Evolutionary conservation across 1,140 invertebrate genomes (phyloP), one percentile per base, ranked within the genome.

Genomic region (Tetramorium alpestre): DNA sequence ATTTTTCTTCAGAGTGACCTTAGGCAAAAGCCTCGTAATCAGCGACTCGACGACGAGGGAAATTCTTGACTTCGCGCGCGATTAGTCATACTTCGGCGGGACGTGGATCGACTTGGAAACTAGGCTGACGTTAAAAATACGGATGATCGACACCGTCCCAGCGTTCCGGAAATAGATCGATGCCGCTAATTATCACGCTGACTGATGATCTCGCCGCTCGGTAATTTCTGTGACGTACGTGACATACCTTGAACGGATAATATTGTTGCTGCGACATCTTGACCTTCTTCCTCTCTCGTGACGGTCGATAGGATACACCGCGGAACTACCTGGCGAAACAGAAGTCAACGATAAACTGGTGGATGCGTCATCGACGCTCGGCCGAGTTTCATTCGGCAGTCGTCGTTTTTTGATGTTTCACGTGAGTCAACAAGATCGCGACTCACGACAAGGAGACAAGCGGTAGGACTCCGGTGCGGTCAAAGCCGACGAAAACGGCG

Each of bases 201-300:
- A 78, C 10, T 33, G 56, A 67, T 38, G 51, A 58, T 41, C 11
- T 58, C 49, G 44, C 65, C 47, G 1, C 25, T 51, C 28, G 22
- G 25, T 22, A 33, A 64, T 62, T 62, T 2, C 7, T 25, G 18
- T 56, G 7, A 10, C 54, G 18, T n/a, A 18, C 4, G 86, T 28
- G 28, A 28, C 89, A 91, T 89, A 94, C 94, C 93, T 94, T 94
- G 87, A 93, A 94, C 16, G 94, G 93, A 87, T 93, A 94, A 78
- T 94, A 94, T 64, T 94, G 93, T 87, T 94, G 93, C 67, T 93
- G 93, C 72, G 93, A 92, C 93, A 94, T 94, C 82, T 89, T 92
- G 65, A 25, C 22, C 44, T 62, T 88, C 56, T 90, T 91, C 18
- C 18, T 56, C 77, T 60, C 72, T 0, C 7, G 25, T n/a, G 22